These are phyloP conservation scores for Oxystoma pomonae DNA, from an alignment of 2,888 invertebrate species.

Conservation along the genomic window DNA sequence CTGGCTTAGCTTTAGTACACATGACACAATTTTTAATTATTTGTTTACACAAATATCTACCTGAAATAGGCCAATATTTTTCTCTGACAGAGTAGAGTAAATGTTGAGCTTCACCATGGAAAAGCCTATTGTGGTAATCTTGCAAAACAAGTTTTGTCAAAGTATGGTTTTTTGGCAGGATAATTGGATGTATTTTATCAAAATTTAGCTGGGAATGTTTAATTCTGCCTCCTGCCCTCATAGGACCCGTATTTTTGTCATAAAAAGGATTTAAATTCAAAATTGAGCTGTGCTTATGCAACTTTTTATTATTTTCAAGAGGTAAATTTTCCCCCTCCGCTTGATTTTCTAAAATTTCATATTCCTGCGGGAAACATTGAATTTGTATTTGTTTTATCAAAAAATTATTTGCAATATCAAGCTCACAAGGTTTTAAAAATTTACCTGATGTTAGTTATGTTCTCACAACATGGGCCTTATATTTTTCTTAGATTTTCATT, in stretches of 20 bases:
- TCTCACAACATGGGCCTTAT: too few species aligned
- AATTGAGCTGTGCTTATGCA: conserved; percentile 9
- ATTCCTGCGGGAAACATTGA: not conserved
- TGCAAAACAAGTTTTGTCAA: conserved; percentile 12
- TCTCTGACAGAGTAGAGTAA: conserved; percentile 16
- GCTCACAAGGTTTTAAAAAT: too few species aligned
- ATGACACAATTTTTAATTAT: conserved; percentile 10
- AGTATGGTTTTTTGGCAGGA: conserved; percentile 24
- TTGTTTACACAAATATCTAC: not conserved
- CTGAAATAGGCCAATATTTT: conserved; percentile 14
- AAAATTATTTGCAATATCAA: too few species aligned
- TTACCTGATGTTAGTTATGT: too few species aligned
- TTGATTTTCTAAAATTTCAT: not conserved
- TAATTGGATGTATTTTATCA: conserved; percentile 27
- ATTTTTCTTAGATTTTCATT: too few species aligned
- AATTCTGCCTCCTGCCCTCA: conserved; percentile 33
- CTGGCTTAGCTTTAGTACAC: conserved; percentile 10
- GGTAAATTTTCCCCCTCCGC: not conserved
- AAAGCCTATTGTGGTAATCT: conserved; percentile 5
- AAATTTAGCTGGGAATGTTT: not conserved
- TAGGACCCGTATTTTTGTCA: conserved; percentile 17
- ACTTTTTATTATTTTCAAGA: not conserved
- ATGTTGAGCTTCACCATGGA: conserved; percentile 14
- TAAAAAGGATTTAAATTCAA: conserved; percentile 13
- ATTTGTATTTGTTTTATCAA: too few species aligned